Evolutionary conservation across 2,888 invertebrate genomes (phyloP), one percentile per base, ranked within the genome.

Genomic region (Liodrosophila aerea): DNA sequence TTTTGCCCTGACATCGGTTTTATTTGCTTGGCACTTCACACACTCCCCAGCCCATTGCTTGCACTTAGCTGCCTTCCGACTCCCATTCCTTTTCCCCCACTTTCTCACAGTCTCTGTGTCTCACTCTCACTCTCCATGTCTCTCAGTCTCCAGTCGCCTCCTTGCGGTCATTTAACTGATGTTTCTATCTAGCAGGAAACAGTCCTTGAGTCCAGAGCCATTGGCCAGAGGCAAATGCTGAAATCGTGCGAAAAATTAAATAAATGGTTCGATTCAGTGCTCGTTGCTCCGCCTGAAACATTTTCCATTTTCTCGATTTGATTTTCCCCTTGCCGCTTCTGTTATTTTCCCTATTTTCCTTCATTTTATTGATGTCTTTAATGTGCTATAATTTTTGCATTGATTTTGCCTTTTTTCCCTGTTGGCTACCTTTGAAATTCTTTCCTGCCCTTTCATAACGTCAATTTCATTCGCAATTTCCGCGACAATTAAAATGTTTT

Each of bases 221-320:
- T 5, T 4, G 45, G 30, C 59, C 51, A 44, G 33, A 46, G 64
- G 64, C 59, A 71, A 81, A 77, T 74, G 78, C 52, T 66, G 78
- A 82, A 85, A 82, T 78, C 78, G 83, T 85, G 78, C 78, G 75
- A 78, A 82, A 85, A 85, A 85, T 78, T 78, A 82, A 85, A 77
- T 82, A 85, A 78, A 85, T 77, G 78, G 44, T 62, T 78, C 36
- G 33, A 57, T 65, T 30, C 59, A 45, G 47, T 62, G 62, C 37
- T 18, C 37, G 22, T 12, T 29, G 31, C 31, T 27, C 33, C 9
- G 12, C 34, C 22, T 22, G 22, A 22, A 30, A 27, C 40, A 63
- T 22, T 67, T 64, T 47, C 45, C 62, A 62, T 60, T 59, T 33
- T 59, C 51, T 15, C 18, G 29, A 22, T 22, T 39, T 7, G 15